Percentiles rank a stretch among this genome's conserved stretches.
phyloP scores from a whole-genome alignment of 2,888 invertebrate species.

The Cantharis rustica region DNA sequence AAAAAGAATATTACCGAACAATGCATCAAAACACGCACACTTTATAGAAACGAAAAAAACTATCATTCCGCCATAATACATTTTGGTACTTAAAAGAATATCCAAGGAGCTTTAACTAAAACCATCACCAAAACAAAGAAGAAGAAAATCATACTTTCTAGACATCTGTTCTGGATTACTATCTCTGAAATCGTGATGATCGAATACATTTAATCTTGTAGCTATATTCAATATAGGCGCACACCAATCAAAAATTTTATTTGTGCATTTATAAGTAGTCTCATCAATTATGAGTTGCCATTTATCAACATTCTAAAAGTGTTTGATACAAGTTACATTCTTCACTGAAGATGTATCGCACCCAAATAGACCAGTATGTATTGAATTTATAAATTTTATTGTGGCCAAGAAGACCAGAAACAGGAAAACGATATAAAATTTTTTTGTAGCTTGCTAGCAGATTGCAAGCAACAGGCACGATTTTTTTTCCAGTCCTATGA shows the following conservation, averaged over 20 bases:
- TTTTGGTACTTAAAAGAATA: background rate
- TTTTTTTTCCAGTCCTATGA: no score
- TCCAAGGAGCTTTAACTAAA: background rate
- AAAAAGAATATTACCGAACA: constrained; percentile 14
- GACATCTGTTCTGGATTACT: background rate
- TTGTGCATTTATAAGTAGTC: background rate
- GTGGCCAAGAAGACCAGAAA: background rate
- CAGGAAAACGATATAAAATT: no score
- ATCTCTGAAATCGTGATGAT: background rate
- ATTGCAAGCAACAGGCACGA: no score
- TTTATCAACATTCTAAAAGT: background rate
- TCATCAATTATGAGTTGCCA: background rate
- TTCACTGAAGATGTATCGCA: background rate
- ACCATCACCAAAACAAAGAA: background rate
- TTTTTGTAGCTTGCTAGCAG: no score
- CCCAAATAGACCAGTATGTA: background rate
- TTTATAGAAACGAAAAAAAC: background rate
- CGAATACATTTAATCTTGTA: background rate
- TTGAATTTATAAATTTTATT: background rate
- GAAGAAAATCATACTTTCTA: background rate
- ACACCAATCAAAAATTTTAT: background rate
- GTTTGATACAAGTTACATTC: background rate
- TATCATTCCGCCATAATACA: background rate
- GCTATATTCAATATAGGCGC: background rate
- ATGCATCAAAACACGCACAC: constrained; percentile 11